These are phyloP conservation scores for Tympanuchus pallidicinctus DNA, from an alignment of 2,113 vertebrate species.

Conservation along the genomic window DNA sequence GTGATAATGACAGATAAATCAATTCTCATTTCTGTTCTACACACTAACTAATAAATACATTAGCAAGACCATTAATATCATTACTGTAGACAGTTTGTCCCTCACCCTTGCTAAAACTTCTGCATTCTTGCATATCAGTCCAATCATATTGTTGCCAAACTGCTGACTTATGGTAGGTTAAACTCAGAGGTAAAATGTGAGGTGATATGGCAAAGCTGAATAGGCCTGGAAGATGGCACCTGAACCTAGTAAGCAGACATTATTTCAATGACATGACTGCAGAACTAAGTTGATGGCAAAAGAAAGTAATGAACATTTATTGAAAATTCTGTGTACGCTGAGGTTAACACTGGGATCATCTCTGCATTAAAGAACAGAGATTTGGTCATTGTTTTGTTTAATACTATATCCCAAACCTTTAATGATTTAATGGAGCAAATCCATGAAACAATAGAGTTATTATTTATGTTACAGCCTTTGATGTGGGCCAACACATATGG, in stretches of 20 bases:
- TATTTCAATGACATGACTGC: not conserved
- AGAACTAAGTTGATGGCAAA: not conserved
- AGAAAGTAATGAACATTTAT: not conserved
- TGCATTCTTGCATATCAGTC: not conserved
- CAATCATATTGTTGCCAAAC: not conserved
- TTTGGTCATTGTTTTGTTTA: not conserved
- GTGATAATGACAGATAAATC: slow-evolving; percentile 1
- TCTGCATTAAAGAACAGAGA: not conserved
- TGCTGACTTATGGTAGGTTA: not conserved
- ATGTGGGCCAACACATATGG: not conserved
- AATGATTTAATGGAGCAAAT: not conserved
- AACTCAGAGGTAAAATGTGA: not conserved
- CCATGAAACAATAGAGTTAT: not conserved
- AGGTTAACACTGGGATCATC: not conserved
- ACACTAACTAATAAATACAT: slow-evolving; percentile 9
- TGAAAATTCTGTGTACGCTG: not conserved
- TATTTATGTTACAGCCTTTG: not conserved
- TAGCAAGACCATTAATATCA: not conserved
- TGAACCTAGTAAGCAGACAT: not conserved
- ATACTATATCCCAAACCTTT: not conserved
- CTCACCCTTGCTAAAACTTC: not conserved
- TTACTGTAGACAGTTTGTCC: not conserved
- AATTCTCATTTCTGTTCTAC: slow-evolving; percentile 5
- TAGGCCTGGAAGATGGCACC: not conserved
- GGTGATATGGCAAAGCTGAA: not conserved